phyloP scores from a whole-genome alignment of 2,113 vertebrate genomes.

The Megaptera novaeangliae region DNA sequence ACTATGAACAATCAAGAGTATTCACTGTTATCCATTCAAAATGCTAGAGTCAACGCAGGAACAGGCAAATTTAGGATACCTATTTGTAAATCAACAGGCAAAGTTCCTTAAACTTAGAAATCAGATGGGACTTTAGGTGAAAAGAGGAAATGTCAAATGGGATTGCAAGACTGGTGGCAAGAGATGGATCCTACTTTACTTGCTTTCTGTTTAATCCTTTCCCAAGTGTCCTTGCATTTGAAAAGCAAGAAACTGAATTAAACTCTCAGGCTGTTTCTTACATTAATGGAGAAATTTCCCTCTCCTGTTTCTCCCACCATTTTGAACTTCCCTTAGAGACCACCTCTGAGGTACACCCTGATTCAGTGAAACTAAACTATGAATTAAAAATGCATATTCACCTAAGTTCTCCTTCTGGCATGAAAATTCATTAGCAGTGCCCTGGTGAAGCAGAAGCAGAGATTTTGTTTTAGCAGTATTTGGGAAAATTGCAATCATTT shows the following conservation, averaged over 20 bases:
- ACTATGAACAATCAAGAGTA: neutral
- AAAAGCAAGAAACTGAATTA: constrained; percentile 42
- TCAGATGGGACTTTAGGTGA: neutral
- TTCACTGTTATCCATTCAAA: neutral
- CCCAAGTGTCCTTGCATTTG: constrained; percentile 37
- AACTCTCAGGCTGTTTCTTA: constrained; percentile 41
- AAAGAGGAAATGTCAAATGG: constrained; percentile 18
- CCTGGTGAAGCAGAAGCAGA: neutral
- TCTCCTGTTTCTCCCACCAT: neutral
- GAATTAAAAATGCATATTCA: constrained; percentile 30
- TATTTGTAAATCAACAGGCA: constrained; percentile 16
- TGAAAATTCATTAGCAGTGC: constrained; percentile 41
- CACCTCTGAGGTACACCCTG: neutral
- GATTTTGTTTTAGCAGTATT: constrained; percentile 26
- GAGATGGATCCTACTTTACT: neutral
- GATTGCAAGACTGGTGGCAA: neutral
- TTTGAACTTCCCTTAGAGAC: constrained; percentile 47
- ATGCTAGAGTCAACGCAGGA: neutral
- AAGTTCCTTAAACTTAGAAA: constrained; percentile 18
- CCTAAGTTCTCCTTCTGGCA: neutral
- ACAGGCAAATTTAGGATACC: neutral
- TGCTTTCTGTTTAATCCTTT: neutral
- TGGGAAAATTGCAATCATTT: constrained; percentile 14
- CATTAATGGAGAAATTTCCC: constrained; percentile 9
- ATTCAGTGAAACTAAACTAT: constrained; percentile 46